Evolutionary conservation across 2,888 invertebrate genomes (phyloP).

Genomic region (Terebella lapidaria): DNA sequence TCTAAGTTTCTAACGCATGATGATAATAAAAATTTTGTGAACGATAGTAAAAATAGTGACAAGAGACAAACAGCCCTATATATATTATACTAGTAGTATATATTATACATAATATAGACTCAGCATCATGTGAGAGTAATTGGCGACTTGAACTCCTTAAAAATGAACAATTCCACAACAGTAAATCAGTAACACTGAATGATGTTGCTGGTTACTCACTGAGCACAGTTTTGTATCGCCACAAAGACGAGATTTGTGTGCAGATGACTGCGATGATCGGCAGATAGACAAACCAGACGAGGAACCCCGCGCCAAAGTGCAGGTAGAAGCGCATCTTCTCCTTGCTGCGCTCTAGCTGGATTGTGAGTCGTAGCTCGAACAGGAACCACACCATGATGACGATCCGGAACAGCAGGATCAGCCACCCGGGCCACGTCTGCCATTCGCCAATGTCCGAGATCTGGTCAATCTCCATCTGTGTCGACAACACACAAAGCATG

Average conservation of each 20-base stretch:
- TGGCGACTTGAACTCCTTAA: too few species aligned
- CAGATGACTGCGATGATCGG: slow-evolving; percentile 91
- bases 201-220: slow-evolving; percentile 63
- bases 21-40: too few species aligned
- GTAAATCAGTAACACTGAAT: too few species aligned
- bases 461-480: slow-evolving; percentile 87
- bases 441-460: slow-evolving; percentile 95
- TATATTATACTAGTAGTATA: too few species aligned
- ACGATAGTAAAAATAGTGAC: too few species aligned
- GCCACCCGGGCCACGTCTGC: slow-evolving; percentile 96
- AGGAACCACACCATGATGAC: slow-evolving; percentile 87
- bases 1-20: background rate
- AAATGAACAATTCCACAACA: too few species aligned
- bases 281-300: slow-evolving; percentile 97
- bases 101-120: too few species aligned
- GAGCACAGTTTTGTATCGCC: slow-evolving; percentile 89
- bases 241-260: slow-evolving; percentile 85
- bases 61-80: too few species aligned
- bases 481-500: too few species aligned
- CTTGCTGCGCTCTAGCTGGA: slow-evolving; percentile 72
- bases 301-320: slow-evolving; percentile 93
- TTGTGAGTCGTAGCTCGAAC: slow-evolving; percentile 67
- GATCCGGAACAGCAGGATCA: slow-evolving; percentile 80
- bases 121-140: too few species aligned
- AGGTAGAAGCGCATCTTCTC: slow-evolving; percentile 86